Conservation (phyloP, 2,888 invertebrate genomes). For the Phrixothrix hirtus region DNA sequence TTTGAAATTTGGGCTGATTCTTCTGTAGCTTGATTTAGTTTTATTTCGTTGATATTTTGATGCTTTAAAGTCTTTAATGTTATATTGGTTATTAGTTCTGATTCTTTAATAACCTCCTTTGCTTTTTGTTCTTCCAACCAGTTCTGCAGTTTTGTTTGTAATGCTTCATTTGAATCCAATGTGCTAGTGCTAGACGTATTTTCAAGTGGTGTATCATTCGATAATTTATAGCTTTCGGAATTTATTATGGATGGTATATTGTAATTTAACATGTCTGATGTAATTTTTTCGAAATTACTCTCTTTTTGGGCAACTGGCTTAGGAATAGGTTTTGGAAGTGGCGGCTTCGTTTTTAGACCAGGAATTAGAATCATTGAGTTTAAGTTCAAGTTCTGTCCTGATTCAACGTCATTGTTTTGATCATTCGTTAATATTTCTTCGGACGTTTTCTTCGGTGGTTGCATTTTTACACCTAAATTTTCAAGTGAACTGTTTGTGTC, state of each 20-base stretch:
- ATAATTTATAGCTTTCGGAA: too few relatives aligned
- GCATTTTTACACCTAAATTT: neutral
- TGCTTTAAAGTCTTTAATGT: constrained; percentile 20
- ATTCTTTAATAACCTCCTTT: constrained; percentile 6
- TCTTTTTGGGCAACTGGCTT: constrained; percentile 33
- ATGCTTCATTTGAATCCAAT: constrained; percentile 7
- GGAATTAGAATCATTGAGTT: constrained; percentile 40
- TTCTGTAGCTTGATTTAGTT: neutral
- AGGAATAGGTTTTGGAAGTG: constrained; percentile 42
- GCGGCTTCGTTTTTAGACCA: constrained; percentile 51
- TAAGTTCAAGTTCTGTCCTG: neutral
- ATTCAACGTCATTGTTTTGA: neutral
- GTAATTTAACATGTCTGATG: constrained; percentile 14
- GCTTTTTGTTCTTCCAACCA: constrained; percentile 35
- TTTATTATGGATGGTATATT: constrained; percentile 8
- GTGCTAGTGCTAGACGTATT: constrained; percentile 12
- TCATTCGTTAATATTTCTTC: too few relatives aligned
- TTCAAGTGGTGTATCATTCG: neutral
- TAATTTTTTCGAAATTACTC: constrained; percentile 11
- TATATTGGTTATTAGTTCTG: constrained; percentile 21
- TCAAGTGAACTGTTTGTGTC: constrained; percentile 12
- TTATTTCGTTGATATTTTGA: constrained; percentile 2
- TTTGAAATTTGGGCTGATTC: neutral
- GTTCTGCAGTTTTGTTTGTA: constrained; percentile 31
- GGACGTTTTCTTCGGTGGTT: neutral